phyloP scores from a whole-genome alignment of 2,113 vertebrate genomes.

The Chloropsis hardwickii region DNA sequence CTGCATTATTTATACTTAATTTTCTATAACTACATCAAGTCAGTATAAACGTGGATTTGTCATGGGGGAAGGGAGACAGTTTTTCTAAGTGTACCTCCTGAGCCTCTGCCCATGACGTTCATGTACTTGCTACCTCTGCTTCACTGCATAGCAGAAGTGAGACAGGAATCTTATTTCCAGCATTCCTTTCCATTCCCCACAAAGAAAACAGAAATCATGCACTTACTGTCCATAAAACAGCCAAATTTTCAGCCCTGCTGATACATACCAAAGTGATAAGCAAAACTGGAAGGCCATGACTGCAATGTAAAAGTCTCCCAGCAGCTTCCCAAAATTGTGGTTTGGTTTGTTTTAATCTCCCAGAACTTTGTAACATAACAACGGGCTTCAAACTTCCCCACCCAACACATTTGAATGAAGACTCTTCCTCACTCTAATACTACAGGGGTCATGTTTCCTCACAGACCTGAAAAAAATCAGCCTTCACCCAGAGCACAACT shows the following conservation, averaged over 20 bases:
- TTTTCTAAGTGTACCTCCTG: neutral
- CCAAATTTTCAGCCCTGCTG: neutral
- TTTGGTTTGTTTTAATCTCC: neutral
- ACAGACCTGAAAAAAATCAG: neutral
- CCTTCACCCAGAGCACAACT: neutral
- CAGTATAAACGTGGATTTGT: neutral
- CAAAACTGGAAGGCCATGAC: neutral
- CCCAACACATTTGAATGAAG: neutral
- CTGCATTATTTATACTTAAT: neutral
- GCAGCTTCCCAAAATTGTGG: neutral
- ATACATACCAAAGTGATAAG: neutral
- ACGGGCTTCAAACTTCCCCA: neutral
- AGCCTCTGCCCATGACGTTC: neutral
- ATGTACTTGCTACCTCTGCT: neutral
- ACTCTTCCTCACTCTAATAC: neutral
- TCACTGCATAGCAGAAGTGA: neutral
- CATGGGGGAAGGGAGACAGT: neutral
- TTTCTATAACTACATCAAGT: neutral
- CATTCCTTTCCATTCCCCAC: neutral
- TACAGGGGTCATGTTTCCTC: neutral
- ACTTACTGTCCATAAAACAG: neutral
- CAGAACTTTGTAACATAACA: neutral
- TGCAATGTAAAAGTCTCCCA: neutral
- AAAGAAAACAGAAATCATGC: neutral
- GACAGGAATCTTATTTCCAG: neutral